A percentile compares a stretch with the other conserved stretches of the same genome.
Evolutionary conservation across 2,113 vertebrate genomes (phyloP).

Genomic region (Xyrauchen texanus): DNA sequence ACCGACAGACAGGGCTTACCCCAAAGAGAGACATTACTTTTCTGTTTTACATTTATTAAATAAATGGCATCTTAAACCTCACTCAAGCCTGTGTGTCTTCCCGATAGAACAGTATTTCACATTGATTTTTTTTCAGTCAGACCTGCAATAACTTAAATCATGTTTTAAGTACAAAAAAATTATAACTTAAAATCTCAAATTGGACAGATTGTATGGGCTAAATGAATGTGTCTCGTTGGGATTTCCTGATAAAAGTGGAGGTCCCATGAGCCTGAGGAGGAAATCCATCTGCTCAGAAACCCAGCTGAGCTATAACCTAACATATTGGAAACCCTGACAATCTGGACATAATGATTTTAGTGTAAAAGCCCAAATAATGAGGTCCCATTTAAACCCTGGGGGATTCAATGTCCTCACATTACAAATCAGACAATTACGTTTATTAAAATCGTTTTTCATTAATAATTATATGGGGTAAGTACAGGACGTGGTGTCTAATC

Average conservation of each 20-base stretch:
- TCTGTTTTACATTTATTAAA: no score
- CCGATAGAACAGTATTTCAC: no score
- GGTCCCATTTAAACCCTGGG: constrained; percentile 28
- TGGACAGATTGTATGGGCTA: constrained; percentile 42
- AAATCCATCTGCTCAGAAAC: constrained; percentile 59
- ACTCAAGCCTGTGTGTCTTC: no score
- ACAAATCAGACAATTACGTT: background rate
- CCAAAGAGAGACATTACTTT: no score
- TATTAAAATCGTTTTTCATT: constrained; percentile 13
- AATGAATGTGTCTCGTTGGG: constrained; percentile 40
- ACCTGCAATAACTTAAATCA: background rate
- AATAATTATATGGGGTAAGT: background rate
- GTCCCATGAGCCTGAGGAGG: constrained; percentile 55
- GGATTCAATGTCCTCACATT: background rate
- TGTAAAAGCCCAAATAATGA: constrained; percentile 58
- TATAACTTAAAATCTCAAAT: no score
- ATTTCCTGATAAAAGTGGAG: constrained; percentile 45
- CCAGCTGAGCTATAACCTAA: constrained; percentile 26
- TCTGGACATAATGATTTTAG: constrained; percentile 58
- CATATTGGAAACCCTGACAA: constrained; percentile 50
- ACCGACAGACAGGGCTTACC: no score
- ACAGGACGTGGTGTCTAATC: background rate
- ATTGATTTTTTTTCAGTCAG: background rate
- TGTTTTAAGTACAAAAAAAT: background rate
- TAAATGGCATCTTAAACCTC: no score